Percentiles rank a stretch among this genome's conserved stretches.
Conservation (phyloP, 2,888 invertebrate genomes). For the Alentia gelatinosa region DNA sequence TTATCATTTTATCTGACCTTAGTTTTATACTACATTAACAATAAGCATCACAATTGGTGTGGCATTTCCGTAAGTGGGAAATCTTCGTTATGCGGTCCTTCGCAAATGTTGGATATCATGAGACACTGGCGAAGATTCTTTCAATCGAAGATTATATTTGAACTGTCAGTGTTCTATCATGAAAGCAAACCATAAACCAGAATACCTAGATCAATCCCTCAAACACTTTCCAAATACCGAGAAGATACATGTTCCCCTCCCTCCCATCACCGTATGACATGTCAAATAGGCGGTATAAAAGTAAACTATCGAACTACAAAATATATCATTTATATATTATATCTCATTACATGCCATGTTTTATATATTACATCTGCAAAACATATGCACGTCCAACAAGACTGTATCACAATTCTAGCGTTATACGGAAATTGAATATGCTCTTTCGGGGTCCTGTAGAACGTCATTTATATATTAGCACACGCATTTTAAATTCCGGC, state of each 20-base stretch:
- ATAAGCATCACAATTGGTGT: too few relatives aligned
- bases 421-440: background rate
- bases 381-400: background rate
- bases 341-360: conserved; percentile 3
- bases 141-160: too few relatives aligned
- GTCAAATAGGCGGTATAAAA: conserved; percentile 29
- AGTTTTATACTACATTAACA: too few relatives aligned
- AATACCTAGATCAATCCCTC: background rate
- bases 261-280: background rate
- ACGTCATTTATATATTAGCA: too few relatives aligned
- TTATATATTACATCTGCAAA: background rate
- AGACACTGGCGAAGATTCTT: too few relatives aligned
- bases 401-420: conserved; percentile 23
- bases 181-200: background rate
- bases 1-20: too few relatives aligned
- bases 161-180: background rate
- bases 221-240: background rate
- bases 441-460: background rate
- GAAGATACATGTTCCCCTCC: background rate
- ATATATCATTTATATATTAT: conserved; percentile 22
- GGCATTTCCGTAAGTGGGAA: too few relatives aligned
- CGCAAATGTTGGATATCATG: too few relatives aligned
- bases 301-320: conserved; percentile 33
- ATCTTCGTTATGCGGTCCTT: too few relatives aligned
- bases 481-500: too few relatives aligned